phyloP scores from a whole-genome alignment of 2,888 invertebrate genomes.

The Encarsia formosa region DNA sequence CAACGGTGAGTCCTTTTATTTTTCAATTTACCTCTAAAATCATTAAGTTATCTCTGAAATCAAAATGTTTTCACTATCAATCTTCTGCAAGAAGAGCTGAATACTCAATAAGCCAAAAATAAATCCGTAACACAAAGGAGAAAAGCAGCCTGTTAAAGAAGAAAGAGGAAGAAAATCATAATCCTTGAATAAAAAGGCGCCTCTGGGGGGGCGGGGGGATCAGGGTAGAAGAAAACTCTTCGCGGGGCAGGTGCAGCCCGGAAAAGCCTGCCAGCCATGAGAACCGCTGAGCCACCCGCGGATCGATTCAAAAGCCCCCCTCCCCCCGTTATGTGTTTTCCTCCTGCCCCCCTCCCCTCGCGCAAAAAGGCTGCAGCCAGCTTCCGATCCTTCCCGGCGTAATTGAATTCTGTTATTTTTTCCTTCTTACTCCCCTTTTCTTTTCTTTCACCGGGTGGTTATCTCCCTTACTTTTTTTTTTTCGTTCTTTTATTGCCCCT shows the following conservation, averaged over 20 bases:
- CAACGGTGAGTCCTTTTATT: constrained; percentile 44
- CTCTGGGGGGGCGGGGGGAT: not conserved
- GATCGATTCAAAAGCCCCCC: constrained; percentile 50
- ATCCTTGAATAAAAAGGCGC: too few species aligned
- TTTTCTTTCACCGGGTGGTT: too few species aligned
- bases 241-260: not conserved
- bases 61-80: too few species aligned
- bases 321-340: constrained; percentile 46
- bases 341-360: constrained; percentile 27
- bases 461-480: too few species aligned
- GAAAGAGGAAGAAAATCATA: too few species aligned
- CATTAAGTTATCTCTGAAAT: too few species aligned
- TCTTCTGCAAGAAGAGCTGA: too few species aligned
- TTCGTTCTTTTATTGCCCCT: too few species aligned
- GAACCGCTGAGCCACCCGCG: constrained; percentile 43
- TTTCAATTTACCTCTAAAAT: too few species aligned
- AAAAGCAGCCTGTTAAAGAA: too few species aligned
- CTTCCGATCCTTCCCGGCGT: constrained; percentile 31
- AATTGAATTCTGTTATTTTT: constrained; percentile 38
- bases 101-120: too few species aligned
- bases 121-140: too few species aligned
- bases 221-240: not conserved
- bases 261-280: constrained; percentile 30
- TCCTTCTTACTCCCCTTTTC: not conserved
- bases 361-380: constrained; percentile 28